phyloP scores from a whole-genome alignment of 1,140 invertebrate genomes.

The Euura saliciscinereae region DNA sequence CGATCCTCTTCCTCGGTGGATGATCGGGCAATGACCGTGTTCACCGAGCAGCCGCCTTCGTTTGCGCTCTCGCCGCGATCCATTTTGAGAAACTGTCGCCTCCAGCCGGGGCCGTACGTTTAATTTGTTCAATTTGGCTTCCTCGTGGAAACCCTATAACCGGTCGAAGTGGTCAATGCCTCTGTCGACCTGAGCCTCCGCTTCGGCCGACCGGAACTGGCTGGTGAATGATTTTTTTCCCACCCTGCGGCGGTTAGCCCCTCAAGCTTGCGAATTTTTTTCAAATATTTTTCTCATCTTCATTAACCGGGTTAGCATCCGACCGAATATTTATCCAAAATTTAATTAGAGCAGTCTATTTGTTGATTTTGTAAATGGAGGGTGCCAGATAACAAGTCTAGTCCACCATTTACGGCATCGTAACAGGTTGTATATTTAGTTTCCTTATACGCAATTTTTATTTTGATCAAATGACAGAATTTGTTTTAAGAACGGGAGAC shows the following conservation, averaged over 20 bases:
- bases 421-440: too few relatives aligned
- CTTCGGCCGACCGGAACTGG: not conserved
- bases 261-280: too few relatives aligned
- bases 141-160: slow-evolving; percentile 43
- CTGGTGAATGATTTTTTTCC: not conserved
- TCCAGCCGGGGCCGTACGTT: not conserved
- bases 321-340: too few relatives aligned
- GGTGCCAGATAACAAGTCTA: too few relatives aligned
- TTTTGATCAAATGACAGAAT: too few relatives aligned
- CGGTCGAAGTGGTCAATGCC: not conserved
- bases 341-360: too few relatives aligned
- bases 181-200: not conserved
- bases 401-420: too few relatives aligned
- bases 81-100: slow-evolving; percentile 29
- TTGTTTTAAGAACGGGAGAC: not conserved
- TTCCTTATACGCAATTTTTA: too few relatives aligned
- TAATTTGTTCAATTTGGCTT: slow-evolving; percentile 39
- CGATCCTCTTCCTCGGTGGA: slow-evolving; percentile 45
- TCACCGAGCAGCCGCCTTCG: slow-evolving; percentile 44
- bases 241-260: not conserved
- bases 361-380: too few relatives aligned
- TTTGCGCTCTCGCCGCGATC: slow-evolving; percentile 42
- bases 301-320: too few relatives aligned
- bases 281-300: too few relatives aligned
- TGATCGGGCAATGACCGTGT: slow-evolving; percentile 44